Base-by-base conservation (phyloP, 2,113 vertebrate species). In the Pycnonotus jocosus region DNA sequence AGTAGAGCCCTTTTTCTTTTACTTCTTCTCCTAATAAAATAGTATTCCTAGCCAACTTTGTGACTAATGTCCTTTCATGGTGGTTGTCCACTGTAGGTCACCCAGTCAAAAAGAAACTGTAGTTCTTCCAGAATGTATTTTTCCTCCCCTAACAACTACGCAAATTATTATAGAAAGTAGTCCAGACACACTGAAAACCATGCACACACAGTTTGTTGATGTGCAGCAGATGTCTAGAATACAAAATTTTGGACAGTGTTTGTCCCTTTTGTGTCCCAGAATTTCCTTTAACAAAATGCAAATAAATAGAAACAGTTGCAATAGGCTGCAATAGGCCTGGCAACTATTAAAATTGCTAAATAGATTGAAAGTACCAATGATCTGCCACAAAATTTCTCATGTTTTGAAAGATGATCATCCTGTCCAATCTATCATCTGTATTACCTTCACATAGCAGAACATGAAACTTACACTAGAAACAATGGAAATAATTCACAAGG, bases 51-150 rank as follows among this genome's bases (percentile, higher is more conserved):
- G 86, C 68, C 87, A 94, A 95, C 66, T 94, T 95, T 83, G 53
- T 96, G 93, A 98, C 95, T 96, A 94, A 97, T 95, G 95, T 96
- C 93, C 92, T 97, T 96, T 94, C 92, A 80, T 81, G 94, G 88
- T 87, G 91, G 82, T 92, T 96, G 94, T 96, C 96, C 97, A 96
- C 95, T 96, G 94, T 92, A 98, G 97, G 97, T 98, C 98, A 98
- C 73, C 72, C 79, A 93, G 97, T 84, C 83, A 86, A 69, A 92
- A 88, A 60, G 81, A 86, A 94, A 87, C 14, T 37, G 81, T 16
- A 48, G 56, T 57, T 45, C 22, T 85, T 66, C 88, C 42, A 82
- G 54, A 78, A 84, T 5, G 13, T 28, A 68, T 80, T 96, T 73
- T 95, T 83, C 25, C 51, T 77, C 23, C 48, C 57, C 33, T 70